Evolutionary conservation across 2,113 vertebrate genomes (phyloP), one percentile per base, ranked within the genome.

Genomic region (Pampusana beccarii): DNA sequence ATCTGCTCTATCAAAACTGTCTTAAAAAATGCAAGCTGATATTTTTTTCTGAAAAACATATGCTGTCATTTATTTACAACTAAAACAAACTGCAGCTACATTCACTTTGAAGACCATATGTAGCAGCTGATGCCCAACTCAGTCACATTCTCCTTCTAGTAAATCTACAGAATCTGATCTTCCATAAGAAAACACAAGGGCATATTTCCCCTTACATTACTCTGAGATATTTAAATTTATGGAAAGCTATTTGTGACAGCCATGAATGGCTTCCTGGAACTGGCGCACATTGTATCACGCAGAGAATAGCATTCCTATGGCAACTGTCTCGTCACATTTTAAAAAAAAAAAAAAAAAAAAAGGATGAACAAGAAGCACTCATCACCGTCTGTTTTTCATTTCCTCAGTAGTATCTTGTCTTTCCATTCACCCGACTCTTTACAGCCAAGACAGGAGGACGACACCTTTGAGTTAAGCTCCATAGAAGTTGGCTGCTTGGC

Each of bases 271-370:
- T 96, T 80, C 67, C 87, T 81, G 74, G 67, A 90, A 70, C 58
- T 23, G 28, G 33, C 71, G 56, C 40, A 88, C 91, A 89, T 74
- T 72, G 50, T 84, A 50, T 93, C 6, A 44, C 84, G 56, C 46
- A 95, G 64, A 87, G 70, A 95, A 92, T 28, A 92, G 56, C 80
- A 97, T 97, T 96, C 89, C 97, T 97, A 95, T 95, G 60, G 91
- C 81, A 97, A 97, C 96, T 87, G 42, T 58, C 79, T 86, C 46
- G 10, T 72, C 92, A 80, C 51, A 57, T 86, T 92, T 77, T 26
- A 72, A 88, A 88, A 62, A 73, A 84, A 24, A 50, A 80, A 75
- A 3, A 88, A 88, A 61, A 73, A 84, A 23, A 50, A 82, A 75
- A 3, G 11, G 48, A 48, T n/a, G 26, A 93, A 83, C 44, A 84